These are phyloP conservation scores for Idaea biselata DNA, from an alignment of 2,888 invertebrate genomes.

Conservation along the genomic window DNA sequence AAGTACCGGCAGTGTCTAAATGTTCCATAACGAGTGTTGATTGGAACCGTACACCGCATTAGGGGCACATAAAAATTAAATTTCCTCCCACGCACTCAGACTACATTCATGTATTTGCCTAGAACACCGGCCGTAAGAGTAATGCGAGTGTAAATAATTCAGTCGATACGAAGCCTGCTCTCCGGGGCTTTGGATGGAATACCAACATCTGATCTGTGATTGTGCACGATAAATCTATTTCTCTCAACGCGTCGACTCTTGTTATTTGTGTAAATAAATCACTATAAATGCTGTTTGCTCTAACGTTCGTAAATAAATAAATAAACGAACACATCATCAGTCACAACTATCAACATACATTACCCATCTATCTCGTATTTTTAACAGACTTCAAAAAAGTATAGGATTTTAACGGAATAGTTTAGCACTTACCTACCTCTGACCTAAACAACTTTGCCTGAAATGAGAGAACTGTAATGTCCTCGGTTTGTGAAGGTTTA, in stretches of 20 bases:
- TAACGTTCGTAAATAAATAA: neutral
- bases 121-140: constrained; percentile 42
- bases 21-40: neutral
- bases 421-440: neutral
- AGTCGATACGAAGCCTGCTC: constrained; percentile 62
- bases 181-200: constrained; percentile 66
- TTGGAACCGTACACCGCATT: constrained; percentile 6
- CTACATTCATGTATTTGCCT: constrained; percentile 26
- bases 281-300: constrained; percentile 17
- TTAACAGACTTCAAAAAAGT: neutral
- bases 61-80: constrained; percentile 39
- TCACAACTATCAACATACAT: neutral
- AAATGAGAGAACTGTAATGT: too few species aligned
- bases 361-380: neutral
- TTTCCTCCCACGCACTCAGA: constrained; percentile 22
- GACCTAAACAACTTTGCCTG: neutral
- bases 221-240: constrained; percentile 68
- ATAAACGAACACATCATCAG: neutral
- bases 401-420: neutral
- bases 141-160: constrained; percentile 73
- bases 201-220: constrained; percentile 76
- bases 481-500: too few species aligned
- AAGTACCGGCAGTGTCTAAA: too few species aligned
- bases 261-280: constrained; percentile 43
- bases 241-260: constrained; percentile 50